Percentiles rank a stretch among this genome's conserved stretches.
phyloP scores from a whole-genome alignment of 1,140 invertebrate genomes.

The Conus betulinus region DNA sequence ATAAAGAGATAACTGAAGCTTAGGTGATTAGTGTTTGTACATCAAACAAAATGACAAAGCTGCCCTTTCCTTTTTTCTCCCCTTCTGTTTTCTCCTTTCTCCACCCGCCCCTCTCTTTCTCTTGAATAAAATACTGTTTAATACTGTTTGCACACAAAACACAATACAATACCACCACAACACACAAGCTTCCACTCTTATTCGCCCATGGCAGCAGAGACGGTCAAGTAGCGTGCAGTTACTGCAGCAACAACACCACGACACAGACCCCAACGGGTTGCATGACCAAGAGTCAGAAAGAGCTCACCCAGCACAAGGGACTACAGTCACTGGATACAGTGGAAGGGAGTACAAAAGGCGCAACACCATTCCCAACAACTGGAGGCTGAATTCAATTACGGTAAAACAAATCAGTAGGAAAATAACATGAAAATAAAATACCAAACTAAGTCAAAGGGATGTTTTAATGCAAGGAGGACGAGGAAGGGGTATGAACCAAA shows the following conservation, averaged over 20 bases:
- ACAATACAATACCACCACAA: conserved; percentile 27
- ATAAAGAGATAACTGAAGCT: no score
- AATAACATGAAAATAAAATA: neutral
- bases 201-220: neutral
- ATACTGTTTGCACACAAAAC: neutral
- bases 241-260: neutral
- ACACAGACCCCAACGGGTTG: no score
- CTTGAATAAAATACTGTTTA: no score
- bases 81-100: no score
- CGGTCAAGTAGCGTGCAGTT: neutral
- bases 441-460: neutral
- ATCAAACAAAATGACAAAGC: no score
- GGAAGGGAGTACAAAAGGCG: conserved; percentile 11
- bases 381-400: neutral
- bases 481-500: conserved; percentile 12
- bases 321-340: conserved; percentile 14
- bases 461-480: neutral
- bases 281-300: neutral
- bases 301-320: conserved; percentile 6
- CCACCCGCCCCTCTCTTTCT: no score
- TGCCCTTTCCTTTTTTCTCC: no score
- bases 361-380: conserved; percentile 34
- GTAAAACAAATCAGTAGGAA: neutral
- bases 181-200: neutral
- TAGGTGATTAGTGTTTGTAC: no score